phyloP scores from a whole-genome alignment of 1,140 invertebrate species.

The Drosophila albomicans region DNA sequence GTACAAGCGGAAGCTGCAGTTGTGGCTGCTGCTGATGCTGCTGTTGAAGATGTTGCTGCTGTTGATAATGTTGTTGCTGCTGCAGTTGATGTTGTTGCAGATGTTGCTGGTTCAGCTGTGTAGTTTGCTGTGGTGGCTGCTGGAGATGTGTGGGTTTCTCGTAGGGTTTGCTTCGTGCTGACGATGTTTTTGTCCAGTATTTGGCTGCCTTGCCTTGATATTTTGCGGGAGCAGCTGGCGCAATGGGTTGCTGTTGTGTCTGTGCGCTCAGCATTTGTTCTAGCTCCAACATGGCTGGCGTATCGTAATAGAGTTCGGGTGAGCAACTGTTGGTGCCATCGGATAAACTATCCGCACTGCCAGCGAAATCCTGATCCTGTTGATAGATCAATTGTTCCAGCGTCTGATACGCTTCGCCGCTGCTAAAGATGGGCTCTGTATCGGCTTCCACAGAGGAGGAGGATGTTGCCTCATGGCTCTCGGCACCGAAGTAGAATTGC shows the following conservation, averaged over 20 bases:
- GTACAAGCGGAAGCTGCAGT: background rate
- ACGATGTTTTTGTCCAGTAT: constrained; percentile 53
- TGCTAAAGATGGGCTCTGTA: constrained; percentile 25
- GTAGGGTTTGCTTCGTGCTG: constrained; percentile 59
- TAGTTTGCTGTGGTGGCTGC: background rate
- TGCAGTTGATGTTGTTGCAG: background rate
- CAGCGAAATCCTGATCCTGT: constrained; percentile 49
- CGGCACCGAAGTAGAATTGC: constrained; percentile 62
- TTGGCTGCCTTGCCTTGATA: constrained; percentile 50
- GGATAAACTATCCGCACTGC: constrained; percentile 61
- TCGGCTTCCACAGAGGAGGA: background rate
- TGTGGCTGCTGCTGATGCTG: background rate
- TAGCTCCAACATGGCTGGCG: constrained; percentile 59
- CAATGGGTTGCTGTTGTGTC: constrained; percentile 22
- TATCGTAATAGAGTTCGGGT: constrained; percentile 51
- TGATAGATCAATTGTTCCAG: constrained; percentile 60
- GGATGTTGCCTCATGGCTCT: background rate
- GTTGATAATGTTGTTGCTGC: background rate
- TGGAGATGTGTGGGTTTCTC: constrained; percentile 9
- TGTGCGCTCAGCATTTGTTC: constrained; percentile 66
- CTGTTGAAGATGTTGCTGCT: background rate
- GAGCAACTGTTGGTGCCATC: constrained; percentile 59
- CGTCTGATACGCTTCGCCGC: constrained; percentile 58
- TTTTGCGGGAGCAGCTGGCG: constrained; percentile 25
- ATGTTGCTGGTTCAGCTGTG: background rate